These are phyloP conservation scores for Sebastes kiyomatsui DNA, from an alignment of 2,797 vertebrate genomes.

Conservation along the genomic window DNA sequence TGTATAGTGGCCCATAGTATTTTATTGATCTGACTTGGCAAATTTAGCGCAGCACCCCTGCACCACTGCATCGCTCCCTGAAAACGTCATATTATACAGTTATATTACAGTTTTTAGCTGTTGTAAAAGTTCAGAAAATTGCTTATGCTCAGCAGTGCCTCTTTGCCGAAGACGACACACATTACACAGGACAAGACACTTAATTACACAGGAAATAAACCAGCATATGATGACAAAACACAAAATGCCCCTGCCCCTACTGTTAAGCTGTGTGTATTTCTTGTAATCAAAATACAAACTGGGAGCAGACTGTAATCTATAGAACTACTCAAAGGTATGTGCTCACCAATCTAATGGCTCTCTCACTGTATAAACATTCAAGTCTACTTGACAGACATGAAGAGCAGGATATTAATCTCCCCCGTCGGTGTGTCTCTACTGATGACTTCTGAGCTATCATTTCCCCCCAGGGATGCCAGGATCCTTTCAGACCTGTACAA, in stretches of 20 bases:
- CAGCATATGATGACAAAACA: not conserved
- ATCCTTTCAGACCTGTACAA: conserved; percentile 12
- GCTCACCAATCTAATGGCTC: not conserved
- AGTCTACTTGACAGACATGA: not conserved
- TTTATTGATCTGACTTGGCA: not conserved
- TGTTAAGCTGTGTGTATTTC: not conserved
- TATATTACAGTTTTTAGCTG: not conserved
- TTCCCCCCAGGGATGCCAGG: not conserved
- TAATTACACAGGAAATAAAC: not conserved
- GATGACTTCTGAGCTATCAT: conserved; percentile 10
- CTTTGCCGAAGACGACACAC: not conserved
- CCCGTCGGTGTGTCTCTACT: not conserved
- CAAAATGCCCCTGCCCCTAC: not conserved
- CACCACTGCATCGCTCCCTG: not conserved
- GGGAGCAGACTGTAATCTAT: not conserved
- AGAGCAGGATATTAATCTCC: conserved; percentile 12
- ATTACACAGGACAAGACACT: not conserved
- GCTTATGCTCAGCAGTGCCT: not conserved
- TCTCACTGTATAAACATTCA: not conserved
- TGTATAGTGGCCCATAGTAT: not conserved
- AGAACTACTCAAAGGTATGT: not conserved
- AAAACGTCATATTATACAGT: not conserved
- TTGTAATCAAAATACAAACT: not conserved
- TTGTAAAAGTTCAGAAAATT: not conserved
- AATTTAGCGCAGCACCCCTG: not conserved